Percentiles rank a stretch among this genome's conserved stretches.
These are phyloP conservation scores for Pontoporia blainvillei DNA, from an alignment of 2,113 vertebrate genomes.

Conservation along the genomic window DNA sequence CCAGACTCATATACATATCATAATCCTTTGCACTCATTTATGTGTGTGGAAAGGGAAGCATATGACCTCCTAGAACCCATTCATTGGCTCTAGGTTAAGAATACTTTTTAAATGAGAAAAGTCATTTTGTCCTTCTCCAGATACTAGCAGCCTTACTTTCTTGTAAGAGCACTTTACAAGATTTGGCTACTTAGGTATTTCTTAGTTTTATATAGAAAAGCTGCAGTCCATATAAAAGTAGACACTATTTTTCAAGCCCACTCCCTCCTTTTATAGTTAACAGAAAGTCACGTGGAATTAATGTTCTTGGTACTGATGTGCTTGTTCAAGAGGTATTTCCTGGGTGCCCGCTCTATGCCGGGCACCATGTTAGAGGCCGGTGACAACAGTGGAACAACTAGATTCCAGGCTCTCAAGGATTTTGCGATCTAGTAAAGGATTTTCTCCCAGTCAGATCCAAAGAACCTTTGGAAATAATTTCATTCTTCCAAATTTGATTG, in stretches of 20 bases:
- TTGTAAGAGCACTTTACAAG: neutral
- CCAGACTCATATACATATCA: neutral
- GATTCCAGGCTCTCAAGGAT: neutral
- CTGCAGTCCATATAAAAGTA: neutral
- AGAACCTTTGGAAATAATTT: neutral
- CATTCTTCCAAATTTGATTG: neutral
- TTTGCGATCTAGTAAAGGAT: neutral
- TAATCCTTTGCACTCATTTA: neutral
- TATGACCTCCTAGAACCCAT: neutral
- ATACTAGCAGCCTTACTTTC: neutral
- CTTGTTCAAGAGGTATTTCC: neutral
- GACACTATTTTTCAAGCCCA: neutral
- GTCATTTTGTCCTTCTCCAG: neutral
- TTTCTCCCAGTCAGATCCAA: neutral
- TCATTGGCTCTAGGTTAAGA: neutral
- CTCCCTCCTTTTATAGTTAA: neutral
- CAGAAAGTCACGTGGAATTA: neutral
- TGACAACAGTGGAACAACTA: neutral
- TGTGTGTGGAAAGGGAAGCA: rapidly evolving
- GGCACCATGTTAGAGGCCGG: neutral
- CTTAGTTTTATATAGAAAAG: neutral
- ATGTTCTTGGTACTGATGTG: neutral
- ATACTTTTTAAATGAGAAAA: neutral
- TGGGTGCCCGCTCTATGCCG: neutral
- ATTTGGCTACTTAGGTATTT: neutral